Conservation (phyloP, 2,888 invertebrate species). For the Neoscelio sp. region DNA sequence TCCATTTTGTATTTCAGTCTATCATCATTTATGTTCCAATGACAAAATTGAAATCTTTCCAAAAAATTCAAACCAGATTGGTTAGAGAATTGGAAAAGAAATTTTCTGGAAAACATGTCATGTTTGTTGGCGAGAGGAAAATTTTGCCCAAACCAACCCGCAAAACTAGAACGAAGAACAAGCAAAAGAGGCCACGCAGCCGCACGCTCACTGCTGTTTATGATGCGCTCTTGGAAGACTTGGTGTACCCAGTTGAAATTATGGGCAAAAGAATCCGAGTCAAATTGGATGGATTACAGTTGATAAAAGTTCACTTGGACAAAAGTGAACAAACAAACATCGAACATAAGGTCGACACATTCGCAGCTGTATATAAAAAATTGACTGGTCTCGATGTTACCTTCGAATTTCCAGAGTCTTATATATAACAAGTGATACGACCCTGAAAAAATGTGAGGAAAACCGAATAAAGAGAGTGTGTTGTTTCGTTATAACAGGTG, state of each 20-base stretch:
- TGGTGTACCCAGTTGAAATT: conserved; percentile 99
- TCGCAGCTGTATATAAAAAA: conserved; percentile 99
- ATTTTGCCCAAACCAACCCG: conserved; percentile 99
- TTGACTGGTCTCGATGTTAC: conserved; percentile 99
- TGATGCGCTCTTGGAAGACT: conserved; percentile 97
- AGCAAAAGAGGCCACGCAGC: conserved; percentile 90
- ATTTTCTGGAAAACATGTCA: conserved; percentile 99
- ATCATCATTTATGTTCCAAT: conserved; percentile 99
- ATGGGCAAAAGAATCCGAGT: conserved; percentile 99
- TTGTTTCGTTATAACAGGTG: too few relatives aligned
- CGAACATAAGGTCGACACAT: conserved; percentile 99
- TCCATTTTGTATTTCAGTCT: conserved; percentile 86
- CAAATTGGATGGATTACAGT: conserved; percentile 97
- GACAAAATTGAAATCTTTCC: conserved; percentile 98
- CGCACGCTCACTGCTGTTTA: conserved; percentile 99
- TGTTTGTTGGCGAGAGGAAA: conserved; percentile 98
- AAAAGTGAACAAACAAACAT: conserved; percentile 98
- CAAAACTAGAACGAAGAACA: conserved; percentile 91
- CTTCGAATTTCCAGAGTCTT: conserved; percentile 99
- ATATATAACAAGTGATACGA: conserved; percentile 95
- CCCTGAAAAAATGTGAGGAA: too few relatives aligned
- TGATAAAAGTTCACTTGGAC: conserved; percentile 99
- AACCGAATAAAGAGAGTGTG: too few relatives aligned
- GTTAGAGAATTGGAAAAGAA: conserved; percentile 99
- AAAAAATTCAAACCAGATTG: conserved; percentile 98